Base-by-base conservation (phyloP, 2,113 vertebrate species). In the Brachirus orientalis region DNA sequence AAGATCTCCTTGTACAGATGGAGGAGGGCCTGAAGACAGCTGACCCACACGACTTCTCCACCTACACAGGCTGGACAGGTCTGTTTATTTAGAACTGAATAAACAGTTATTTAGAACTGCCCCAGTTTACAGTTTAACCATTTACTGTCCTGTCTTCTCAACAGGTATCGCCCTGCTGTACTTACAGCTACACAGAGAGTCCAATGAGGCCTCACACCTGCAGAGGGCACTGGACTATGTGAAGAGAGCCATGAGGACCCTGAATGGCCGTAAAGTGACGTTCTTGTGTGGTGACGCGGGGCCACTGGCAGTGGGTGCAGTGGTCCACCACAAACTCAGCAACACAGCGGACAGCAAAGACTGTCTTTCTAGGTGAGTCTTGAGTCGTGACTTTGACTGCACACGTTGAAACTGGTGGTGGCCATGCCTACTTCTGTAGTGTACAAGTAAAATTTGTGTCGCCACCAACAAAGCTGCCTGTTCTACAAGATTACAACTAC, bases 41-140 rank as follows among this genome's bases (percentile, higher is more conserved):
- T 1, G 97, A 99, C 66, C 98, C 98, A 0, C 97, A 99, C 7
- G 97, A 99, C 62, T 97, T 95, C 85, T 98, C 97, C 67, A 86
- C 95, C 0, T 99, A 99, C 69, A 99, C 98, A 0, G 97, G 98
- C 19, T 99, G 97, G 95, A 96, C 96, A 88, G 97, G 97, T 98
- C 53, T 86, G 93, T 63, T 0, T 7, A n/a, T n/a, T n/a, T n/a
- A n/a, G n/a, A n/a, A n/a, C n/a, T n/a, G n/a, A n/a, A n/a, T n/a
- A n/a, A n/a, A n/a, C n/a, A n/a, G n/a, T n/a, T n/a, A n/a, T n/a
- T 2, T 3, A 14, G 6, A 0, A 9, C 37, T 56, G 37, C 6
- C 7, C 6, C 1, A 10, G 6, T 55, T 11, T 4, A 55, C 10
- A 3, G 16, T n/a, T n/a, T 12, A 38, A n/a, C 8, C 3, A 16